These are phyloP conservation scores for Pycnonotus jocosus DNA, from an alignment of 2,113 vertebrate genomes.

Conservation along the genomic window DNA sequence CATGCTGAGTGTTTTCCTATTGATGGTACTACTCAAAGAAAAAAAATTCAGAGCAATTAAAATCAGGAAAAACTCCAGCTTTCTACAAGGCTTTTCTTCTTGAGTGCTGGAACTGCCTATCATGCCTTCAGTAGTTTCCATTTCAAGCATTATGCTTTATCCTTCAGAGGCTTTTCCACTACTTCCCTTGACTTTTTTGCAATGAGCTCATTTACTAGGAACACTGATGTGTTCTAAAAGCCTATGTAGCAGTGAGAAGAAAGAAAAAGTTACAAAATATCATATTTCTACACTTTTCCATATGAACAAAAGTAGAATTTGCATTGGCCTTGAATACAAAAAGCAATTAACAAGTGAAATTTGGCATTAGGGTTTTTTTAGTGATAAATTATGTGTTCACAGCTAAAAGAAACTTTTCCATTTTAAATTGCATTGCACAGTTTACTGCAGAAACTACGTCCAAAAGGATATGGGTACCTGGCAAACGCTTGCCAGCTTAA, in stretches of 20 bases:
- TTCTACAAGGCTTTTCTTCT: neutral
- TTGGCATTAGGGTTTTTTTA: neutral
- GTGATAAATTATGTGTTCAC: neutral
- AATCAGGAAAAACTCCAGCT: neutral
- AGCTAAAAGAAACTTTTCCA: neutral
- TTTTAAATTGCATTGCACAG: neutral
- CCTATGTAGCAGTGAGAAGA: neutral
- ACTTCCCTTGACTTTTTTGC: neutral
- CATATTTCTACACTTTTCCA: neutral
- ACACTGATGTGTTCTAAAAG: neutral
- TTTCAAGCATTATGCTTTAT: neutral
- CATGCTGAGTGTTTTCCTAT: neutral
- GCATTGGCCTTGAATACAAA: neutral
- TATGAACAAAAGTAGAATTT: neutral
- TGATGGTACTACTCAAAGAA: neutral
- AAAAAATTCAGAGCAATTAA: neutral
- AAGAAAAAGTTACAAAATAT: neutral
- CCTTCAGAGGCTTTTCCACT: neutral
- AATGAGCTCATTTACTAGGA: neutral
- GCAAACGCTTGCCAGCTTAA: neutral
- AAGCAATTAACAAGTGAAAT: neutral
- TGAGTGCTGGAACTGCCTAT: accelerated
- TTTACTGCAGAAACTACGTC: neutral
- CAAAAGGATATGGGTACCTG: neutral
- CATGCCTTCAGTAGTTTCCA: neutral